Evolutionary conservation across 1,140 invertebrate species (phyloP).

Genomic region (Palaemon carinicauda): DNA sequence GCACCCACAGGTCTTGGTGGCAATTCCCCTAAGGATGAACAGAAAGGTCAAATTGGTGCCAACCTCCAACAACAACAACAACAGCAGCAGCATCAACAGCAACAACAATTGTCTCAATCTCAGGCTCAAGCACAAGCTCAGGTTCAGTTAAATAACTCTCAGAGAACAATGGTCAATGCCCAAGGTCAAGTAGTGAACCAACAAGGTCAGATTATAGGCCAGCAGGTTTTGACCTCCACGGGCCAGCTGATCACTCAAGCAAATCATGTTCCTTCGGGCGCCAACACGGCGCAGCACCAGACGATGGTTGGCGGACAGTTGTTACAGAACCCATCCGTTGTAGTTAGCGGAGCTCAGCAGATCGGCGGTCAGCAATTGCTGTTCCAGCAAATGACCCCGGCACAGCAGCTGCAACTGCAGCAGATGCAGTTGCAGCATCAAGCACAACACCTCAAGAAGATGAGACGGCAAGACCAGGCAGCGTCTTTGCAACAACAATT

Average conservation of each 20-base stretch:
- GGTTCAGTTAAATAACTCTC: conserved; percentile 31
- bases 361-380: conserved; percentile 25
- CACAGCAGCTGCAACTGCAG: conserved; percentile 58
- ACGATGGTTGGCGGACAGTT: conserved; percentile 30
- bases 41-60: conserved; percentile 15
- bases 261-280: conserved; percentile 38
- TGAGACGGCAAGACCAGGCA: conserved; percentile 54
- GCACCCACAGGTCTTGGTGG: conserved; percentile 40
- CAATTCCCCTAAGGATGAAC: conserved; percentile 44
- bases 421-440: conserved; percentile 59
- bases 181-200: conserved; percentile 40
- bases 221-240: conserved; percentile 22
- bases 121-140: conserved; percentile 5
- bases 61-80: conserved; percentile 12
- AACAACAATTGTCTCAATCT: conserved; percentile 21
- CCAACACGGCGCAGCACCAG: background rate
- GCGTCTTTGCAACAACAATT: conserved; percentile 56
- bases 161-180: conserved; percentile 20
- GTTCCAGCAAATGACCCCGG: conserved; percentile 58
- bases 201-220: conserved; percentile 42
- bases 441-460: conserved; percentile 58
- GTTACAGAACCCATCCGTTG: conserved; percentile 34
- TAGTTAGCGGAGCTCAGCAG: conserved; percentile 42
- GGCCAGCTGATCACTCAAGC: conserved; percentile 29
- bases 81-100: conserved; percentile 39